These are phyloP conservation scores for Falco berigora DNA, from an alignment of 2,797 vertebrate species.

Conservation along the genomic window DNA sequence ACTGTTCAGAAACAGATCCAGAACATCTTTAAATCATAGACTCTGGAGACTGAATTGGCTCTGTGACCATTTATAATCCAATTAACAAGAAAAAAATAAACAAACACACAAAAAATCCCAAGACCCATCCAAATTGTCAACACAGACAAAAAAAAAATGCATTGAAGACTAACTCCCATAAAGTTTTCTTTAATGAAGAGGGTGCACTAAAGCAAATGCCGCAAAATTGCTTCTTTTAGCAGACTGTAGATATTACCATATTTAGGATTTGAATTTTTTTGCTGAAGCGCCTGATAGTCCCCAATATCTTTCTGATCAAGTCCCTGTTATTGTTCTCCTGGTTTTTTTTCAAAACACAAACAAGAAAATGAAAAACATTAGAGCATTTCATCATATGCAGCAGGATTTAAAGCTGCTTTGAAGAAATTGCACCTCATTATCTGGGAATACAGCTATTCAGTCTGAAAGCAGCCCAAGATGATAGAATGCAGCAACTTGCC, in stretches of 20 bases:
- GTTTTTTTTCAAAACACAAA: not conserved
- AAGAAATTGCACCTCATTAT: conserved; percentile 51
- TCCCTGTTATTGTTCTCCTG: not conserved
- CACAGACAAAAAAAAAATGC: not conserved
- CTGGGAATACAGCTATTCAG: conserved; percentile 23
- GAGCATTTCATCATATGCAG: conserved; percentile 4
- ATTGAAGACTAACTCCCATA: not conserved
- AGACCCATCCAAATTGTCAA: not conserved
- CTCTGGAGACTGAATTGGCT: not conserved
- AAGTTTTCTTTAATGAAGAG: conserved; percentile 20
- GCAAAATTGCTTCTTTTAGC: not conserved
- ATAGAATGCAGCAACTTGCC: conserved; percentile 4
- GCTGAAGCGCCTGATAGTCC: not conserved
- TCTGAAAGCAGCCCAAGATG: conserved; percentile 1
- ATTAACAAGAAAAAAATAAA: conserved; percentile 55
- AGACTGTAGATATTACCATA: not conserved
- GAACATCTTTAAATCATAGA: not conserved
- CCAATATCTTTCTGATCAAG: conserved; percentile 6
- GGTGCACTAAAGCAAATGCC: not conserved
- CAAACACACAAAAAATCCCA: conserved; percentile 1
- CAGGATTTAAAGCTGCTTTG: conserved; percentile 17
- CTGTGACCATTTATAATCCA: conserved; percentile 42
- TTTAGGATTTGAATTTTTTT: not conserved
- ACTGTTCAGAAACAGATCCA: not conserved
- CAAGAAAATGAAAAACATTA: conserved; percentile 38